Conservation (phyloP, 2,888 invertebrate genomes). For the Isotomurus palustris region DNA sequence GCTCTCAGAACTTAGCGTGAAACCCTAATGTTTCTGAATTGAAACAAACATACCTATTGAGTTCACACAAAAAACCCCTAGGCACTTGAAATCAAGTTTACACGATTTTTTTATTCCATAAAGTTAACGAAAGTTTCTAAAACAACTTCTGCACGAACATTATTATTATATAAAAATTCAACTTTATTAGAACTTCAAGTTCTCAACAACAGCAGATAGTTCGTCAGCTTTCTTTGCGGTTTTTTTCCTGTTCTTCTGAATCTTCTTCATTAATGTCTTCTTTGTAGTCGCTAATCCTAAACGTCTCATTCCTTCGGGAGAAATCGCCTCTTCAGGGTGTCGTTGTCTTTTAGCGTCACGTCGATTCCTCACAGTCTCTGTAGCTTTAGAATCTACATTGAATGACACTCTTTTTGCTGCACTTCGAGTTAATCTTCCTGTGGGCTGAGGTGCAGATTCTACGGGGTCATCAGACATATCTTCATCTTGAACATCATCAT, state of each 20-base stretch:
- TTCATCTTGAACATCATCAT: conserved; percentile 12
- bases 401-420: conserved; percentile 40
- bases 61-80: not conserved
- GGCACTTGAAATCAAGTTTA: not conserved
- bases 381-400: conserved; percentile 30
- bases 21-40: not conserved
- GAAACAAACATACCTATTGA: not conserved
- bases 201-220: conserved; percentile 34
- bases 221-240: conserved; percentile 37
- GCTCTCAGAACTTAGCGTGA: too few relatives aligned
- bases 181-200: conserved; percentile 26
- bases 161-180: conserved; percentile 6
- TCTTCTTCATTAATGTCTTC: conserved; percentile 38
- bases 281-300: conserved; percentile 35
- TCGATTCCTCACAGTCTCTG: conserved; percentile 7
- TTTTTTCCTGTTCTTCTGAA: conserved; percentile 42
- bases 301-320: conserved; percentile 21
- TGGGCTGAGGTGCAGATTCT: conserved; percentile 1
- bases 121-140: too few relatives aligned
- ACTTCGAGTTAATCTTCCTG: conserved; percentile 27
- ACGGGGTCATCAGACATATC: conserved; percentile 8
- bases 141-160: not conserved
- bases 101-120: not conserved
- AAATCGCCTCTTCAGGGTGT: conserved; percentile 16
- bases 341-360: conserved; percentile 16